A percentile compares a stretch with the other conserved stretches of the same genome.
Conservation (phyloP, 2,113 vertebrate genomes). For the Engraulis encrasicolus region DNA sequence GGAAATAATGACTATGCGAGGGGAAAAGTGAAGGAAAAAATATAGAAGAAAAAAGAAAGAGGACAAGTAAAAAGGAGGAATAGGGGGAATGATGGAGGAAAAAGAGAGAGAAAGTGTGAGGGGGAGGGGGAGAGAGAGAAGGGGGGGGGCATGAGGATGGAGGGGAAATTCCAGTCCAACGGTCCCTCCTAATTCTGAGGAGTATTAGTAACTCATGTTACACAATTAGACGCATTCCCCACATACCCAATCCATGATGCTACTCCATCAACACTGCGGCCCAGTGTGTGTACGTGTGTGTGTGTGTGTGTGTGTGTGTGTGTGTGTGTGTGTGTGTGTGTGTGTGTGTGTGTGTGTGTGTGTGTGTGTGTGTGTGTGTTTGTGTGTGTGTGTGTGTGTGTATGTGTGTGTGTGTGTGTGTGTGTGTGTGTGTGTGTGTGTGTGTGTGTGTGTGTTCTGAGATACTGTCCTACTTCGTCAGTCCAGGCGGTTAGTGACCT, state of each 20-base stretch:
- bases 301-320: conserved; percentile 39
- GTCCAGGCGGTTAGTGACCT: not conserved
- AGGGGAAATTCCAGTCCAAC: not conserved
- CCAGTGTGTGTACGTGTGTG: conserved; percentile 37
- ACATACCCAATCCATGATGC: not conserved
- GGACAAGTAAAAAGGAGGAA: not conserved
- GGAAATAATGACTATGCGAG: too few species aligned
- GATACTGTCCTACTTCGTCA: not conserved
- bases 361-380: too few species aligned
- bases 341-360: conserved; percentile 7
- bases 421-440: not conserved
- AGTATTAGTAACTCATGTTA: not conserved
- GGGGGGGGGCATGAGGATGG: not conserved
- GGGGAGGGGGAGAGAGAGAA: not conserved
- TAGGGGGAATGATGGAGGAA: not conserved
- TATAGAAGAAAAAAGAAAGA: not conserved
- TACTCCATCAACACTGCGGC: not conserved
- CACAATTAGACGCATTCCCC: conserved; percentile 7
- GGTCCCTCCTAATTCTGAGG: not conserved
- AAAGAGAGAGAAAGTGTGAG: not conserved
- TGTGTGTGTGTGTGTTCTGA: too few species aligned
- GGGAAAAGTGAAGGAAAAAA: not conserved
- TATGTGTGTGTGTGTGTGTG: not conserved
- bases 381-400: too few species aligned
- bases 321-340: conserved; percentile 26